phyloP scores from a whole-genome alignment of 2,888 invertebrate genomes.

The Eupithecia tripunctaria region DNA sequence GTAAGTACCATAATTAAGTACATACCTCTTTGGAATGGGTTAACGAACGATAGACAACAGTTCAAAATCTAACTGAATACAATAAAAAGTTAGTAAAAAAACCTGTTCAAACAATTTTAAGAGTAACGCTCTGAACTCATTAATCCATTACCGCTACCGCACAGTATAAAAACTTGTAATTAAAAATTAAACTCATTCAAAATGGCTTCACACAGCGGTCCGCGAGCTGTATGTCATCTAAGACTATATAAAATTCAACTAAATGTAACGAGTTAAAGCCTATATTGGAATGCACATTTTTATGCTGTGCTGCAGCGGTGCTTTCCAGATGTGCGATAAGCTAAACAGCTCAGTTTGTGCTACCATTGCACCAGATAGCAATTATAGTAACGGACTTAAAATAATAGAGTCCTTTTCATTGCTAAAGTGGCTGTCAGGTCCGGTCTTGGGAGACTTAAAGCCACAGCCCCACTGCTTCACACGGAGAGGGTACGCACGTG shows the following conservation, averaged over 20 bases:
- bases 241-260: too few species aligned
- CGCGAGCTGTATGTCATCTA: too few species aligned
- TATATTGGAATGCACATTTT: too few species aligned
- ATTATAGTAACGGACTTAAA: background rate
- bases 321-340: too few species aligned
- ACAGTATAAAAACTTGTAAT: too few species aligned
- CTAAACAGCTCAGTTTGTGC: background rate
- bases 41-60: conserved; percentile 30
- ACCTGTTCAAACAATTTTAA: conserved; percentile 18
- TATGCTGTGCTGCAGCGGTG: too few species aligned
- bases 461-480: too few species aligned
- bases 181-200: too few species aligned
- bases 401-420: background rate
- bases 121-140: background rate
- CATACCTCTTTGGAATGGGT: conserved; percentile 48
- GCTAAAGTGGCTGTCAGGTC: background rate
- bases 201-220: too few species aligned
- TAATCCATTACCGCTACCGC: too few species aligned
- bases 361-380: background rate
- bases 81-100: conserved; percentile 28
- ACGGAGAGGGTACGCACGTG: too few species aligned
- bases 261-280: too few species aligned
- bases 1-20: conserved; percentile 42
- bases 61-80: conserved; percentile 21
- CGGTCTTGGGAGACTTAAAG: background rate